Conservation (phyloP, 2,797 vertebrate species). For the Adrianichthys oophorus region DNA sequence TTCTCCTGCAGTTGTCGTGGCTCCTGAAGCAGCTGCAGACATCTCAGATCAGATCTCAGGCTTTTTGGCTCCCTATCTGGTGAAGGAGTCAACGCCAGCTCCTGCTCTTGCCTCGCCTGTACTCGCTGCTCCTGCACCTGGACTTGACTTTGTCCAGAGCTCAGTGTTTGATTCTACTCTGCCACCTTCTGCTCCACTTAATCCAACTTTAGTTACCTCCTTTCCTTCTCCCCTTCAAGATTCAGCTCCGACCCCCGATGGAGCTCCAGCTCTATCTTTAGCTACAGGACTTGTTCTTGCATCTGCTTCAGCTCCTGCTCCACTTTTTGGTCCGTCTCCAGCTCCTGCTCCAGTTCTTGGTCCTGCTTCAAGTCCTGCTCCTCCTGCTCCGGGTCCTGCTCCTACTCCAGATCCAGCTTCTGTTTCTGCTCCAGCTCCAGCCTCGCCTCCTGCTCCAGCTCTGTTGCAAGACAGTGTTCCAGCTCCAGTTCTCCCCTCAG, state of each 20-base stretch:
- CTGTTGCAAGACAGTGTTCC: conserved; percentile 14
- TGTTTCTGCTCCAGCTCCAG: conserved; percentile 11
- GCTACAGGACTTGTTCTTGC: no score
- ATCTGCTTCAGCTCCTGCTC: conserved; percentile 1
- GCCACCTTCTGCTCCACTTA: no score
- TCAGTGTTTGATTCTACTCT: conserved; percentile 2
- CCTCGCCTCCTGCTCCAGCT: conserved; percentile 2
- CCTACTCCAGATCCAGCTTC: conserved; percentile 15
- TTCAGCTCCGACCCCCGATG: no score
- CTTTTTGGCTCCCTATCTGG: conserved; percentile 14
- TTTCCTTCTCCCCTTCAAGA: no score
- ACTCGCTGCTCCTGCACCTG: conserved; percentile 12
- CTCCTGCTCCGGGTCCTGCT: conserved; percentile 6
- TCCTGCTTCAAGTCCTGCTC: not conserved
- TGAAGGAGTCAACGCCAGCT: conserved; percentile 30
- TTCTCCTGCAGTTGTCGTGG: no score
- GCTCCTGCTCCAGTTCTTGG: not conserved
- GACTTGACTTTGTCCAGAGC: conserved; percentile 22
- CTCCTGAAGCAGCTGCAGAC: not conserved
- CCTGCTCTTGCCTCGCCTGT: conserved; percentile 1
- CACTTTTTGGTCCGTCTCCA: not conserved
- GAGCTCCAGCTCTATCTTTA: no score
- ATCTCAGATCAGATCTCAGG: conserved; percentile 29
- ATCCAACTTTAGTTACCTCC: no score
- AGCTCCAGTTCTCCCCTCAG: conserved; percentile 12